Evolutionary conservation across 2,888 invertebrate species (phyloP), one percentile per base, ranked within the genome.

Genomic region (Limenitis camilla): DNA sequence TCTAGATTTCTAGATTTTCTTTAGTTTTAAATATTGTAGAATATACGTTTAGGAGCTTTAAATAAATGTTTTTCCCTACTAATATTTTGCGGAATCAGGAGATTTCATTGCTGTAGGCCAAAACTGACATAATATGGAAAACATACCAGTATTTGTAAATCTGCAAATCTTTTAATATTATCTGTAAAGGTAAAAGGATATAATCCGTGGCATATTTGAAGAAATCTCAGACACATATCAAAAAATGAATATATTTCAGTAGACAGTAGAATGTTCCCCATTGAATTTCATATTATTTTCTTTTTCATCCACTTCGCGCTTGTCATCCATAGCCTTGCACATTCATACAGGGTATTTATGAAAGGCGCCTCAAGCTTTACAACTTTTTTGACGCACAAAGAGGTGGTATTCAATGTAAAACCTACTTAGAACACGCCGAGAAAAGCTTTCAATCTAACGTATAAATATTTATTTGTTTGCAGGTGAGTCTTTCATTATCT

Each of bases 301-400:
- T 45, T 45, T 47, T 49, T 6, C 46, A 52, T 49, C 38, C 49
- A 45, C 56, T 49, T 46, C 48, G 47, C 52, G 55, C 56, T 48
- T 53, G 52, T 56, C 55, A 52, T 41, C 49, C 50, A 49, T 42
- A 55, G 45, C 49, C 49, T 31, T 48, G 51, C 39, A 41, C 59
- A 48, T 54, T 46, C 47, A 47, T 47, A 39, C 35, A 40, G 42
- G 49, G 49, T 44, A 67, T 63, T 68, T 65, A 65, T 72, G 66
- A 77, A 74, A 74, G 74, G 62, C 71, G 54, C 55, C 64, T 65
- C 72, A 61, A 65, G 70, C 69, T 72, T 69, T 67, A 69, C 66
- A 76, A 71, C 64, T 69, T 71, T 72, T 69, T 64, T 65, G 58
- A 60, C 61, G 59, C 61, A 62, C 65, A 63, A 66, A 67, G 66